These are phyloP conservation scores for Chaetophractus vellerosus DNA, from an alignment of 2,797 vertebrate species.

Conservation along the genomic window DNA sequence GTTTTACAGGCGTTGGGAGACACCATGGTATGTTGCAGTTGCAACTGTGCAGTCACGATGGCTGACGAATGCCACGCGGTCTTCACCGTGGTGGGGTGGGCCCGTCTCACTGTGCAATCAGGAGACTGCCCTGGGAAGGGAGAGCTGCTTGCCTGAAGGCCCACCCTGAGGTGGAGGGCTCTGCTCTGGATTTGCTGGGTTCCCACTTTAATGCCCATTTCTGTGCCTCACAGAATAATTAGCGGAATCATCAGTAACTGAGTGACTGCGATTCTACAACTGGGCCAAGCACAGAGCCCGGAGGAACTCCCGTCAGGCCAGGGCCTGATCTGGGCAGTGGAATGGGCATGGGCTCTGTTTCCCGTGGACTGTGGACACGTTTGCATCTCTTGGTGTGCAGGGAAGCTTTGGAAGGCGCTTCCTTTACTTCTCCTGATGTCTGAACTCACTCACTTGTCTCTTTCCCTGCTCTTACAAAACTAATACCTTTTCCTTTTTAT, in stretches of 20 bases:
- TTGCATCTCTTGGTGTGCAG: neutral
- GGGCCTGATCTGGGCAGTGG: neutral
- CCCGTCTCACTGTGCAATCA: neutral
- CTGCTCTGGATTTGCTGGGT: neutral
- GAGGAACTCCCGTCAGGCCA: neutral
- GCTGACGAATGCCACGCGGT: neutral
- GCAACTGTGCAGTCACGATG: neutral
- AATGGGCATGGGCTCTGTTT: neutral
- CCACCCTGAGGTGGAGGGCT: neutral
- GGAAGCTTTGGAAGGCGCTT: accelerated
- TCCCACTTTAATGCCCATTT: neutral
- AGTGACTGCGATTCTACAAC: neutral
- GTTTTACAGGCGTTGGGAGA: neutral
- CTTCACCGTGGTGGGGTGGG: neutral
- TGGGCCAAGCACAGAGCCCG: neutral
- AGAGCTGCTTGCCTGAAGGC: neutral
- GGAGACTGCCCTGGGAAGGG: neutral
- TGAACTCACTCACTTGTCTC: neutral
- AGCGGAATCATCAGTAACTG: neutral
- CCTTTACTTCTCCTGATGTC: neutral
- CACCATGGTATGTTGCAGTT: accelerated
- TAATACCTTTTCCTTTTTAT: neutral
- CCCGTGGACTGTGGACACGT: accelerated
- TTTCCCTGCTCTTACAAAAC: neutral
- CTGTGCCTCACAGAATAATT: neutral